Base-by-base conservation (phyloP, 2,797 vertebrate genomes). In the Sebastes ruberrimus region DNA sequence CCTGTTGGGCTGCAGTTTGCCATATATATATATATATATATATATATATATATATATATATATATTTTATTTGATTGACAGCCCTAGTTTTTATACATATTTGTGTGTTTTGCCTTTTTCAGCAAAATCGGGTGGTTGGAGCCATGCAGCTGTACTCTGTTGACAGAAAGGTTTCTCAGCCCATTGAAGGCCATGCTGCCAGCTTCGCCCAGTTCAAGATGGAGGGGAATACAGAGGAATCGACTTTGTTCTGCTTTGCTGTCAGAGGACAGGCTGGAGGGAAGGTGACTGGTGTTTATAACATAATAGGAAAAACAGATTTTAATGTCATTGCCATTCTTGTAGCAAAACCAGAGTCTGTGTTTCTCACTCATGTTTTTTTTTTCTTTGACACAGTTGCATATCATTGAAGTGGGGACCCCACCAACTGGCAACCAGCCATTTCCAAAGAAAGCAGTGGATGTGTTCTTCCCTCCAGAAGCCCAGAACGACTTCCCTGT, bases 91-190 rank as follows among this genome's bases (percentile, higher is more conserved):
- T 16, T 13, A 28, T 25, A 7, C n/a, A 22, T 65, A 33, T 64
- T 73, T 62, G 1, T 75, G 13, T 55, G 38, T 46, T 71, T 69
- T 64, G 2, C 9, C 16, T 14, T 52, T 89, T 90, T 42, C 82
- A 99, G 98, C 98, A 99, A 99, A 99, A 99, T 86, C 96, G 98
- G 82, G 98, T 99, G n/a, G 98, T 99, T 70, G 98, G 98, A 89
- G 98, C 98, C 79, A 99, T 99, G 98, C 98, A 99, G 94, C 96
- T 99, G 1, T 99, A 99, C 95, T 99, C 98, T 22, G 97, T 99
- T 76, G 98, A 99, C 73, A 96, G 98, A 78, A 99, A 99, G 83
- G 98, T 99, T 53, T 99, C 98, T 11, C 98, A 99, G 69, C 98
- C 98, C 23, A 99, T 99, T 22, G 98, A 99, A 92, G 98, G 98